These are phyloP conservation scores for Natator depressus DNA, from an alignment of 2,113 vertebrate species.

Conservation along the genomic window DNA sequence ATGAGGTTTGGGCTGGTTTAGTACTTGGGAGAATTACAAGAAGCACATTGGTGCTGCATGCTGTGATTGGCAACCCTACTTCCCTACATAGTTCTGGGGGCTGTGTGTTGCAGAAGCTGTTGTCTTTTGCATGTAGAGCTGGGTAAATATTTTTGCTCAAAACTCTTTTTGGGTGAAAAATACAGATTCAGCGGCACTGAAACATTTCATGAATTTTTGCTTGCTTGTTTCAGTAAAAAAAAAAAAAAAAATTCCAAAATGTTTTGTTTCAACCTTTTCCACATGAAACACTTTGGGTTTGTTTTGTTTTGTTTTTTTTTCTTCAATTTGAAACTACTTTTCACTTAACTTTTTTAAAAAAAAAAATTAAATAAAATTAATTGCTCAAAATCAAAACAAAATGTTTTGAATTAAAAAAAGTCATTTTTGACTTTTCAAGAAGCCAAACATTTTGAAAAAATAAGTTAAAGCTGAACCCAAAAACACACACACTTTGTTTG, in stretches of 20 bases:
- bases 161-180: neutral
- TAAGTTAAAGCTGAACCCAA: neutral
- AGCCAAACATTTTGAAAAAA: neutral
- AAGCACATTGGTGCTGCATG: neutral
- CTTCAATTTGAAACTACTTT: neutral
- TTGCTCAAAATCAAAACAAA: neutral
- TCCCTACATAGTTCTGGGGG: fast-evolving
- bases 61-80: neutral
- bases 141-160: neutral
- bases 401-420: neutral
- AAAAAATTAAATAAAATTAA: neutral
- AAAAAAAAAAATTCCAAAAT: neutral
- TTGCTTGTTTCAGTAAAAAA: neutral
- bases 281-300: neutral
- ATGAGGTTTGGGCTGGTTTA: neutral
- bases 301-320: too few species aligned
- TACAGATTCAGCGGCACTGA: neutral
- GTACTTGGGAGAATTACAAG: neutral
- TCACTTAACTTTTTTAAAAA: neutral
- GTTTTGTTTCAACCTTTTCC: neutral
- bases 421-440: neutral
- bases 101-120: neutral
- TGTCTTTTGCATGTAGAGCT: neutral
- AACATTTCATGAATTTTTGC: neutral
- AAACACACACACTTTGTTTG: neutral